These are phyloP conservation scores for Tipula vernalis DNA, from an alignment of 2,888 invertebrate species.

Conservation along the genomic window DNA sequence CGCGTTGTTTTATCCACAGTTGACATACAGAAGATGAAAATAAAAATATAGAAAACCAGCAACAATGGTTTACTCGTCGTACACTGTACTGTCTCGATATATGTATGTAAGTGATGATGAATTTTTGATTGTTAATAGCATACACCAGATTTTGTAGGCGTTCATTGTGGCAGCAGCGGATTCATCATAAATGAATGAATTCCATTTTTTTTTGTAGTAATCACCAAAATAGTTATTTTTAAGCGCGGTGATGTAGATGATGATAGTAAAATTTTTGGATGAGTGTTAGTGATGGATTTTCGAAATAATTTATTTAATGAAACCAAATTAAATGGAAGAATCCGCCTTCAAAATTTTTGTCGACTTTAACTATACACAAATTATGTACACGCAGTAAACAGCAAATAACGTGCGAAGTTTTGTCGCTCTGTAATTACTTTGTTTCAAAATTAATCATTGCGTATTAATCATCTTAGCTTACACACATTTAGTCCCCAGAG, in stretches of 20 bases:
- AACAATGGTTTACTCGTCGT: not conserved
- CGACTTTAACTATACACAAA: not conserved
- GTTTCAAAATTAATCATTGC: not conserved
- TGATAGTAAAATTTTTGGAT: not conserved
- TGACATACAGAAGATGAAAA: not conserved
- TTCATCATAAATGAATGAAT: not conserved
- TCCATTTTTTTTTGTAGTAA: not conserved
- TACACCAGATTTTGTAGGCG: not conserved
- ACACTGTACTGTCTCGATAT: not conserved
- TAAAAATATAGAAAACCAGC: not conserved
- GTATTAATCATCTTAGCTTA: not conserved
- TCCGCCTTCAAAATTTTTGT: not conserved
- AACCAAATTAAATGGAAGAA: not conserved
- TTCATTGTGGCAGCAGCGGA: not conserved
- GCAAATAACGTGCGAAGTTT: not conserved
- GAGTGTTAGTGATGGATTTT: not conserved
- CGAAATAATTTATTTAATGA: not conserved
- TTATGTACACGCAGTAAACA: not conserved
- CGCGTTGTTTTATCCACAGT: not conserved
- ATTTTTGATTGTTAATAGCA: not conserved
- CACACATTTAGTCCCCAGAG: not conserved
- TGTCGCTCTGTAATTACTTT: not conserved
- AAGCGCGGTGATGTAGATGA: not conserved
- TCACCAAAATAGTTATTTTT: not conserved
- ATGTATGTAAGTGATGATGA: not conserved